Percentiles rank a stretch among this genome's conserved stretches.
phyloP scores from a whole-genome alignment of 2,113 vertebrate genomes.

The Donacobius atricapilla region DNA sequence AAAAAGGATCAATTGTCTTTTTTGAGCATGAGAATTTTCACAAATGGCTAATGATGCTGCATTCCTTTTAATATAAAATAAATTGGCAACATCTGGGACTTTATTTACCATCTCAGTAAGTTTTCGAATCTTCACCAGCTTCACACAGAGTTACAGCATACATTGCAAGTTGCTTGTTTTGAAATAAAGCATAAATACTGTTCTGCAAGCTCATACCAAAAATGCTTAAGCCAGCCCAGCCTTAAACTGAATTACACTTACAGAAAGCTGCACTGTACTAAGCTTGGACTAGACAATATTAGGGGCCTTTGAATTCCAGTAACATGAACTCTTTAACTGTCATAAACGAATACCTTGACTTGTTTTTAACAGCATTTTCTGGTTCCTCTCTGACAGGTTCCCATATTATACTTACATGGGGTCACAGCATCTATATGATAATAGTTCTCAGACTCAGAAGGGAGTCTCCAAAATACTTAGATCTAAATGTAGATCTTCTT shows the following conservation, averaged over 20 bases:
- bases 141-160: background rate
- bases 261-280: background rate
- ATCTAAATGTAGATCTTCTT: background rate
- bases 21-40: background rate
- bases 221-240: background rate
- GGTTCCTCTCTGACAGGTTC: background rate
- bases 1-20: background rate
- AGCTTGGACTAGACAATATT: background rate
- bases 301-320: background rate
- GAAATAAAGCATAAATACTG: background rate
- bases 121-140: background rate
- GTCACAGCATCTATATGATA: background rate
- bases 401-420: background rate
- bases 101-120: background rate
- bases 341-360: background rate
- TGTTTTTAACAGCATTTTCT: conserved; percentile 37
- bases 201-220: background rate
- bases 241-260: background rate
- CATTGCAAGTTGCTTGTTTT: background rate
- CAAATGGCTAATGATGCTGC: background rate
- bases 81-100: background rate
- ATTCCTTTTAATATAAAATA: background rate
- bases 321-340: background rate
- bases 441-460: background rate
- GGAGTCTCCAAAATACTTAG: background rate